These are phyloP conservation scores for Stomatorhinus walkeri DNA, from an alignment of 2,797 vertebrate species.

Conservation along the genomic window DNA sequence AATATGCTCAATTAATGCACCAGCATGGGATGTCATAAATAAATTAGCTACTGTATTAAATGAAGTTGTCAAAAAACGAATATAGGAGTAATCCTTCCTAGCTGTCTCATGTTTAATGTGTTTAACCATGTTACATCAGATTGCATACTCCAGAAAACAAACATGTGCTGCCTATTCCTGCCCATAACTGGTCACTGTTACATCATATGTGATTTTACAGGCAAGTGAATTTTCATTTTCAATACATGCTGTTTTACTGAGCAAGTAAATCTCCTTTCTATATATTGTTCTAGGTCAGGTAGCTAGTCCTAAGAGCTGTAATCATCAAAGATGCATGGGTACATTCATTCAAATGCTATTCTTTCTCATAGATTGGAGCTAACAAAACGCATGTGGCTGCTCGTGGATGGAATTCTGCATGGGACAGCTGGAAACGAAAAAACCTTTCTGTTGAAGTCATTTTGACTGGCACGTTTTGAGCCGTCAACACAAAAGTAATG, in stretches of 20 bases:
- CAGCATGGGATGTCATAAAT: neutral
- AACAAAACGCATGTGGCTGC: neutral
- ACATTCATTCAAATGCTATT: neutral
- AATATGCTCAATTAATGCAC: neutral
- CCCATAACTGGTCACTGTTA: neutral
- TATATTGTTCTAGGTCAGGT: neutral
- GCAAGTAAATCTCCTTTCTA: neutral
- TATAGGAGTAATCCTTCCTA: neutral
- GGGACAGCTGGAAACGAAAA: neutral
- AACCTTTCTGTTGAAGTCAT: neutral
- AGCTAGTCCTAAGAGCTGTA: neutral
- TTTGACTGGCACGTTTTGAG: neutral
- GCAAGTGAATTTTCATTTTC: neutral
- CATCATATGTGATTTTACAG: neutral
- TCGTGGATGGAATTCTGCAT: neutral
- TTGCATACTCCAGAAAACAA: neutral
- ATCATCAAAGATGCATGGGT: neutral
- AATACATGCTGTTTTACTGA: neutral
- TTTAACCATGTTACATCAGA: neutral
- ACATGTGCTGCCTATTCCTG: neutral
- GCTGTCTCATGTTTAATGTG: neutral
- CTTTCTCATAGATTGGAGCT: neutral
- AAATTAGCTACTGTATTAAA: conserved; percentile 6
- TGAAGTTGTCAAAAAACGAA: neutral
- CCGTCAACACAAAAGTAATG: neutral